Conservation (phyloP, 2,797 vertebrate species). For the Urosaurus nigricauda region DNA sequence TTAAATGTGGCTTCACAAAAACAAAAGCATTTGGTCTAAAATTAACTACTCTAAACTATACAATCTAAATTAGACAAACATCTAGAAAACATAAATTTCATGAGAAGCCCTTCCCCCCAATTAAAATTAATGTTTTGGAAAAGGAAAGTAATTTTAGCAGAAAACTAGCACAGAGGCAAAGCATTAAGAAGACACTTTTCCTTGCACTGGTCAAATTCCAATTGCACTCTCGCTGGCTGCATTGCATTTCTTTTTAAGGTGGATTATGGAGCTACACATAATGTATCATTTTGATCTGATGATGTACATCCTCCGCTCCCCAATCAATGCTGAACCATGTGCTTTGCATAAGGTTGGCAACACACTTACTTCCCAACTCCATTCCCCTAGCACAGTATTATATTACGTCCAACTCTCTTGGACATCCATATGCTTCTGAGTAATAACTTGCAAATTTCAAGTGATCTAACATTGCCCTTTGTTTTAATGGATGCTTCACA, state of each 20-base stretch:
- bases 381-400: not conserved
- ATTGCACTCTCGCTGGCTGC: not conserved
- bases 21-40: not conserved
- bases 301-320: not conserved
- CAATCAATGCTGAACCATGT: not conserved
- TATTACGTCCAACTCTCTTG: constrained; percentile 6
- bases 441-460: constrained; percentile 7
- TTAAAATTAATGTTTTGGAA: not conserved
- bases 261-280: not conserved
- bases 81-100: not conserved
- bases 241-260: not conserved
- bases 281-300: not conserved
- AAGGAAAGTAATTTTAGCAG: not conserved
- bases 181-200: not conserved
- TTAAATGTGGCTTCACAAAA: not conserved
- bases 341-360: constrained; percentile 10
- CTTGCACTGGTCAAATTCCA: not conserved
- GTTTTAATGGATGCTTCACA: not conserved
- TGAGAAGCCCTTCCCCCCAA: not conserved
- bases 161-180: not conserved
- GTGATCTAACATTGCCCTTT: constrained; percentile 3
- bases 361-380: not conserved
- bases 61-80: too few relatives aligned
- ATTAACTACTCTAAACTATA: not conserved
- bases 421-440: constrained; percentile 2